Percentiles rank a stretch among this genome's conserved stretches.
These are phyloP conservation scores for Platycheirus rosarum DNA, from an alignment of 2,888 invertebrate species.

Conservation along the genomic window DNA sequence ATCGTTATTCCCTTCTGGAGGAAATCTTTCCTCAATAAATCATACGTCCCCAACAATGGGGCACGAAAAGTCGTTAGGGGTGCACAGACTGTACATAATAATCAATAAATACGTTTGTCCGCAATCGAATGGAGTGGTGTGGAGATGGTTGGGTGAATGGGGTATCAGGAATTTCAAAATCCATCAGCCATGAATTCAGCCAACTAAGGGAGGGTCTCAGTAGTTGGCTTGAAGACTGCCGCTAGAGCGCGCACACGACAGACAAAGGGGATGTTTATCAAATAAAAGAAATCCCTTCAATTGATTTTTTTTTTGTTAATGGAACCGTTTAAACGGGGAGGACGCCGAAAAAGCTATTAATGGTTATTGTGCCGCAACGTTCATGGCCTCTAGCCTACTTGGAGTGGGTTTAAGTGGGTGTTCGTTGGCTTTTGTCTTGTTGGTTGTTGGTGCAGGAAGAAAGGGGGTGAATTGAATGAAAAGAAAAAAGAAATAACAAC, in stretches of 20 bases:
- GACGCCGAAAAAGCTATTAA: conserved; percentile 65
- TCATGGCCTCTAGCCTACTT: conserved; percentile 10
- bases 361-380: conserved; percentile 17
- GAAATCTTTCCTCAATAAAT: conserved; percentile 70
- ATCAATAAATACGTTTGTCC: conserved; percentile 71
- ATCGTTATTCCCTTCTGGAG: conserved; percentile 68
- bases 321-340: conserved; percentile 63
- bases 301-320: conserved; percentile 66
- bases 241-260: conserved; percentile 42
- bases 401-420: conserved; percentile 27
- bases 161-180: not conserved
- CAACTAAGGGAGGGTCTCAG: not conserved
- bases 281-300: conserved; percentile 51
- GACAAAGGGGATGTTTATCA: conserved; percentile 70
- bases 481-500: conserved; percentile 5
- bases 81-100: conserved; percentile 48
- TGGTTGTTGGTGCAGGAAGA: no score
- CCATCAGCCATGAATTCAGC: not conserved
- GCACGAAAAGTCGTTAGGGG: conserved; percentile 71
- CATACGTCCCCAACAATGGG: conserved; percentile 63
- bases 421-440: conserved; percentile 12
- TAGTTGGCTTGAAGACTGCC: conserved; percentile 22
- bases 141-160: not conserved
- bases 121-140: conserved; percentile 50
- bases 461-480: not conserved